A percentile compares a stretch with the other conserved stretches of the same genome.
phyloP scores from a whole-genome alignment of 2,888 invertebrate genomes.

The Calameuta idolon region DNA sequence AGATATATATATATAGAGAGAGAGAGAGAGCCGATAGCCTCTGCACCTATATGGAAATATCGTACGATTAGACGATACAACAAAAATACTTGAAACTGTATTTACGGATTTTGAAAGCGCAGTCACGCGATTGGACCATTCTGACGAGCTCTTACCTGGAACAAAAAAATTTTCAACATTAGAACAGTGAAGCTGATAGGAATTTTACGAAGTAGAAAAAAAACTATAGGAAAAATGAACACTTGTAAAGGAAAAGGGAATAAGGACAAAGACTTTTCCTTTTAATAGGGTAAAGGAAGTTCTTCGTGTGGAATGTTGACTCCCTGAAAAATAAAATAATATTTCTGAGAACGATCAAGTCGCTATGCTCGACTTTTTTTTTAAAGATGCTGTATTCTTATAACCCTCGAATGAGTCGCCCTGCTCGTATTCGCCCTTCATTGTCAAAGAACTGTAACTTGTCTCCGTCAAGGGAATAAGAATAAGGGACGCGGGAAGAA shows the following conservation, averaged over 20 bases:
- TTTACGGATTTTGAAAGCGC: background rate
- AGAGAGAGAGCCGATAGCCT: too few relatives aligned
- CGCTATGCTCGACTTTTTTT: background rate
- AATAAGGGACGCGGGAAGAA: background rate
- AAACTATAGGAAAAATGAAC: background rate
- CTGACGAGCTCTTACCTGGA: slow-evolving; percentile 18
- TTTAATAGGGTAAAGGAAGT: slow-evolving; percentile 5
- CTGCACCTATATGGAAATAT: background rate
- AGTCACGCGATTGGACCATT: background rate
- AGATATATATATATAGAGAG: too few relatives aligned
- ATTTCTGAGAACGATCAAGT: background rate
- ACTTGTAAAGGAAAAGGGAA: background rate
- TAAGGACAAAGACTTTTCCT: slow-evolving; percentile 13
- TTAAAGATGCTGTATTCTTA: background rate
- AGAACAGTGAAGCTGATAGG: background rate
- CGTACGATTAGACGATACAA: background rate
- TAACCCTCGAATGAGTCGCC: background rate
- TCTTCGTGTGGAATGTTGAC: too few relatives aligned
- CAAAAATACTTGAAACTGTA: background rate
- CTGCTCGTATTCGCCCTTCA: background rate
- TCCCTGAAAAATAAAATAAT: too few relatives aligned
- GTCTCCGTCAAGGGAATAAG: background rate
- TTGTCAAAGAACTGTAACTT: background rate
- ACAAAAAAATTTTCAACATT: background rate
- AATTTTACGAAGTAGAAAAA: background rate